These are phyloP conservation scores for Zenarchopterus dispar DNA, from an alignment of 2,797 vertebrate genomes.

Conservation along the genomic window DNA sequence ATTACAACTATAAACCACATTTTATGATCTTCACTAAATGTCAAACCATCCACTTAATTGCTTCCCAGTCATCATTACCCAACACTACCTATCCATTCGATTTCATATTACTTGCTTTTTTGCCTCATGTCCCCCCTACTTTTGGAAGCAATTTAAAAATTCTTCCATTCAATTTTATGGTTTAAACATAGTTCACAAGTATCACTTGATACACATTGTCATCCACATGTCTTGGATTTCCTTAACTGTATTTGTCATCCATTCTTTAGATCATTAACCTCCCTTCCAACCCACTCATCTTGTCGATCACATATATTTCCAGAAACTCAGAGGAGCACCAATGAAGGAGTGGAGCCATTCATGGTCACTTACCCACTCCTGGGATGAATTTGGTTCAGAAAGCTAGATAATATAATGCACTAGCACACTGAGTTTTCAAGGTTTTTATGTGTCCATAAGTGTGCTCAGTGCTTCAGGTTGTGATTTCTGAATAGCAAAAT, in stretches of 20 bases:
- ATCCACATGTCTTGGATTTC: not conserved
- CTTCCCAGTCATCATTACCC: conserved; percentile 27
- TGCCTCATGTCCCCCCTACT: not conserved
- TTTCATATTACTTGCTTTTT: conserved; percentile 14
- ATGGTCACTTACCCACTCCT: conserved; percentile 38
- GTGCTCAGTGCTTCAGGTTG: not conserved
- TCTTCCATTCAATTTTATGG: not conserved
- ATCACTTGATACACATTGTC: not conserved
- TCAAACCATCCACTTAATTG: conserved; percentile 38
- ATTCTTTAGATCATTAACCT: not conserved
- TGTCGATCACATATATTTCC: conserved; percentile 26
- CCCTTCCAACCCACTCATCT: conserved; percentile 5
- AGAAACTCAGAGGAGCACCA: conserved; percentile 31
- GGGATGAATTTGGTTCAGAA: conserved; percentile 44
- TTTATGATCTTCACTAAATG: conserved; percentile 31
- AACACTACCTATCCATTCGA: not conserved
- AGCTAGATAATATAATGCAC: conserved; percentile 1
- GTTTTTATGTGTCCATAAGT: too few relatives aligned
- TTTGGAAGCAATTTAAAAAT: not conserved
- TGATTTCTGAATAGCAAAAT: conserved; percentile 19
- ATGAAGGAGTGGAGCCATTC: conserved; percentile 41
- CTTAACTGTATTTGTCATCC: not conserved
- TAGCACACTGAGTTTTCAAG: too few relatives aligned
- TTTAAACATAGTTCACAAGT: not conserved
- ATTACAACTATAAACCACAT: conserved; percentile 11